Evolutionary conservation across 2,888 invertebrate species (phyloP).

Genomic region (Trichopoda pennipes): DNA sequence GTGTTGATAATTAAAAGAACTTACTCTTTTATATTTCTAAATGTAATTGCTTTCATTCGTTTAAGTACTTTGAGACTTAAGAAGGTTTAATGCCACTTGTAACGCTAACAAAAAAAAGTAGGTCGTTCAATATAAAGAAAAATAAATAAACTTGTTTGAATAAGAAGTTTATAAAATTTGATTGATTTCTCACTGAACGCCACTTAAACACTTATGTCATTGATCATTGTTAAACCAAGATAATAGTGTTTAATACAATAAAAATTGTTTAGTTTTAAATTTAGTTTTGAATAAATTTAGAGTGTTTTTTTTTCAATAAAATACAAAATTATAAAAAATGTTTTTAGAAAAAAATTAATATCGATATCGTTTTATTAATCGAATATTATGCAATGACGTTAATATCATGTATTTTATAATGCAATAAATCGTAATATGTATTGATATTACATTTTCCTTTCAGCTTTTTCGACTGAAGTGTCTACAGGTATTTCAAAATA

Average conservation of each 20-base stretch:
- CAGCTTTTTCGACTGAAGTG: no score
- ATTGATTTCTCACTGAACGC: conserved; percentile 57
- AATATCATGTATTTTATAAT: no score
- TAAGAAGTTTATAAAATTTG: conserved; percentile 43
- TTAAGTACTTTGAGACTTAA: neutral
- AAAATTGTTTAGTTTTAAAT: conserved; percentile 25
- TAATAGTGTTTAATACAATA: conserved; percentile 20
- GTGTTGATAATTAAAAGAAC: neutral
- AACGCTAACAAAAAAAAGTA: conserved; percentile 23
- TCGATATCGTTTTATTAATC: no score
- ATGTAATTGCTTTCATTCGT: neutral
- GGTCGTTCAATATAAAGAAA: conserved; percentile 34
- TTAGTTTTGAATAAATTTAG: neutral
- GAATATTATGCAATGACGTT: no score
- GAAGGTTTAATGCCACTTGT: conserved; percentile 26
- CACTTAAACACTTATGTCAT: conserved; percentile 40
- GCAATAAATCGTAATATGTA: no score
- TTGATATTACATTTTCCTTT: no score
- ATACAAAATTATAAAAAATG: neutral
- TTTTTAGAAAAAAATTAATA: neutral
- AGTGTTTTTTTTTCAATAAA: neutral
- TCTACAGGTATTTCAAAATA: no score
- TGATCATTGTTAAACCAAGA: conserved; percentile 38
- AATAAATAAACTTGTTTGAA: conserved; percentile 21
- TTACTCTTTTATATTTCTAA: neutral